Conservation (phyloP, 2,113 vertebrate genomes). For the Phasianus colchicus region DNA sequence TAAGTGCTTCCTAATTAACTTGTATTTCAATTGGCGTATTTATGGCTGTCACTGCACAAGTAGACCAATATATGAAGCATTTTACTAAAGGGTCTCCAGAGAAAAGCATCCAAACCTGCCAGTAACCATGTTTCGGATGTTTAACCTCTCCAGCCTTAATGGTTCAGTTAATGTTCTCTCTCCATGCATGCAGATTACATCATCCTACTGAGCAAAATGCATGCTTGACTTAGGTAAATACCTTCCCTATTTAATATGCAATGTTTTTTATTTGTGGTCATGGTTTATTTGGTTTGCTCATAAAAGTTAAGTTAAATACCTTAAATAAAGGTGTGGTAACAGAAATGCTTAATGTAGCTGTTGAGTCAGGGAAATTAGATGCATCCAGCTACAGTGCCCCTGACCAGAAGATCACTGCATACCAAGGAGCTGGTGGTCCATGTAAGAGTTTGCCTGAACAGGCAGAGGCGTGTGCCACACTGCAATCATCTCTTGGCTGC, state of each 20-base stretch:
- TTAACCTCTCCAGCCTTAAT: conserved; percentile 28
- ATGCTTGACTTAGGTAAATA: background rate
- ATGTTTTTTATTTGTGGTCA: background rate
- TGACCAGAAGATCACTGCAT: background rate
- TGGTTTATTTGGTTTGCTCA: background rate
- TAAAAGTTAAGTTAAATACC: background rate
- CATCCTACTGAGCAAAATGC: background rate
- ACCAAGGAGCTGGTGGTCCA: background rate
- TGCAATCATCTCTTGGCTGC: background rate
- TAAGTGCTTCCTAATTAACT: conserved; percentile 58
- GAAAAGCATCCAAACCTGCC: conserved; percentile 9
- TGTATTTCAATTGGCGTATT: conserved; percentile 32
- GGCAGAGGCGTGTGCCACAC: accelerated
- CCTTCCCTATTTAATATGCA: background rate
- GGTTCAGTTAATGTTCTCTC: conserved; percentile 38
- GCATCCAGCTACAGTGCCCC: background rate
- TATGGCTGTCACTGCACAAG: background rate
- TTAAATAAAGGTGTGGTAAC: background rate
- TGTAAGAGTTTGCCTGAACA: background rate
- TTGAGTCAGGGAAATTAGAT: background rate
- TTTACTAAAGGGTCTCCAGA: conserved; percentile 20
- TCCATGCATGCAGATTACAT: background rate
- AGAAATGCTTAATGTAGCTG: background rate
- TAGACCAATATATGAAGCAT: background rate
- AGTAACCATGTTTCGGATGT: conserved; percentile 22